Evolutionary conservation across 2,113 vertebrate species (phyloP), one percentile per base, ranked within the genome.

Genomic region (Anguilla japonica): DNA sequence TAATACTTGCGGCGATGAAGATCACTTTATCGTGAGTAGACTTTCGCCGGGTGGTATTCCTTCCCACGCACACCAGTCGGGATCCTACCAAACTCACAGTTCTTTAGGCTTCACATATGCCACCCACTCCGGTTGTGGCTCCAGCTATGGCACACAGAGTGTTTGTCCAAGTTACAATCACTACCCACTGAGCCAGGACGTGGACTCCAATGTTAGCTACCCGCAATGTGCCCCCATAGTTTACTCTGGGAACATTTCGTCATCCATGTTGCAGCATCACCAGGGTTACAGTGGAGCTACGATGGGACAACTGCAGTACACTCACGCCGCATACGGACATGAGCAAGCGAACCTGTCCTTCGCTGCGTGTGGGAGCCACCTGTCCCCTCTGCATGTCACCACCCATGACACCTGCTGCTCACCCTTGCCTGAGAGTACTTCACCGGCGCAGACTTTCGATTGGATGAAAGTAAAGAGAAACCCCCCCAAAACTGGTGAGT

Each of bases 381-480:
- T 98, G 71, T 99, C 97, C 84, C 97, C 97, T 85, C 95, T 98
- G 78, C 97, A 98, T 88, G 93, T 95, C 43, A 94, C 93, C 82
- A 98, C 97, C 91, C 95, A 97, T 91, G 97, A 98, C 88, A 93
- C 94, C 75, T 96, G 97, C 89, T 97, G 96, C 82, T 98, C 98
- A n/a, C 98, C 98, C 75, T 91, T 97, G 79, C 93, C 96, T 9
- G 98, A 99, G 84, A 95, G 96, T 6, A 95, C 96, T 26, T 93
- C 97, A 80, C 95, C 96, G 79, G 95, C 97, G 9, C 98, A 99
- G 91, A 99, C 98, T 81, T 99, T 99, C 93, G 98, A 99, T 95
- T 99, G 98, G 98, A 99, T 99, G 98, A 99, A 98, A 95, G 98
- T 99, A 46, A 99, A 99, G 93, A 96, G 98, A 93, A 99, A 99